Evolutionary conservation across 2,888 invertebrate genomes (phyloP).

Genomic region (Erebia aethiops): DNA sequence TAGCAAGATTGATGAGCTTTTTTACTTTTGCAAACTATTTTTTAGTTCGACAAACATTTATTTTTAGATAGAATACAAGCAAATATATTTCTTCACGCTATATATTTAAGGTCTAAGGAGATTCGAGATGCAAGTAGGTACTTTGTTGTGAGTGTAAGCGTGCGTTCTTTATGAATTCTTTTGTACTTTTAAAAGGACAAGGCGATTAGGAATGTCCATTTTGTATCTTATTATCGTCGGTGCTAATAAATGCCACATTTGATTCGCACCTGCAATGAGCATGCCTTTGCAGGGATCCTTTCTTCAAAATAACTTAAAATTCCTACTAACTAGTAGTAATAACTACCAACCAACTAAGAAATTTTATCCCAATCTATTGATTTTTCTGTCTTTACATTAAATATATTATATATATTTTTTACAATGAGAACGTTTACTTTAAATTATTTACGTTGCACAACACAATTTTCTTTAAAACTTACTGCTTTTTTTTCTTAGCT

Average conservation of each 20-base stretch:
- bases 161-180: conserved; percentile 46
- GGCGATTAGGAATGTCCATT: conserved; percentile 78
- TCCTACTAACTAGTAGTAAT: background rate
- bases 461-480: too few relatives aligned
- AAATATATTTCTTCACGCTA: conserved; percentile 33
- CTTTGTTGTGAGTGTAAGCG: conserved; percentile 8
- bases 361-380: too few relatives aligned
- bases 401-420: too few relatives aligned
- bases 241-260: conserved; percentile 72
- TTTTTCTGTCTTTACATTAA: too few relatives aligned
- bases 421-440: too few relatives aligned
- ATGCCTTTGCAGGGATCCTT: background rate
- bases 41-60: conserved; percentile 18
- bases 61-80: background rate
- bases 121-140: background rate
- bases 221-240: conserved; percentile 65
- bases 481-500: too few relatives aligned
- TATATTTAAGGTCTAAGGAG: background rate
- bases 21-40: conserved; percentile 48
- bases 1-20: conserved; percentile 68
- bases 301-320: background rate
- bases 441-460: too few relatives aligned
- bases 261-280: conserved; percentile 64
- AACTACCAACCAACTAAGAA: background rate
- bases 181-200: conserved; percentile 73